A percentile compares a stretch with the other conserved stretches of the same genome.
phyloP scores from a whole-genome alignment of 2,888 invertebrate genomes.

The Laothoe populi region DNA sequence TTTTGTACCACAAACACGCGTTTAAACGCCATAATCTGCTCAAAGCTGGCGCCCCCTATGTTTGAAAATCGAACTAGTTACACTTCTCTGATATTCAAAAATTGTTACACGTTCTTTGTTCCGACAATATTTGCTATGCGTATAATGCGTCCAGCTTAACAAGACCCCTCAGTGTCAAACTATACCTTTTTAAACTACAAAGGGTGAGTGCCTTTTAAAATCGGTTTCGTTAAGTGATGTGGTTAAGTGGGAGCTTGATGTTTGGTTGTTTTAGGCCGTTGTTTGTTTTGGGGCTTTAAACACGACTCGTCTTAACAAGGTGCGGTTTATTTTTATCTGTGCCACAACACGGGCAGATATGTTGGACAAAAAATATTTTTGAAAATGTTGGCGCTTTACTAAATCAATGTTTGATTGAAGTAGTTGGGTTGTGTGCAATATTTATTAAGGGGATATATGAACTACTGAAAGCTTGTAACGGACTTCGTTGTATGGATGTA shows the following conservation, averaged over 20 bases:
- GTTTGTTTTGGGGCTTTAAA: slow-evolving; percentile 72
- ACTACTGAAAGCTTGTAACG: slow-evolving; percentile 6
- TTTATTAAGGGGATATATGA: slow-evolving; percentile 3
- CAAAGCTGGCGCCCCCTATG: slow-evolving; percentile 71
- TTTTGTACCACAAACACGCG: slow-evolving; percentile 75
- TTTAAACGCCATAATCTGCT: slow-evolving; percentile 77
- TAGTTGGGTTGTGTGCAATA: slow-evolving; percentile 11
- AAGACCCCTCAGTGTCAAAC: slow-evolving; percentile 46
- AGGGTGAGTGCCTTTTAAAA: slow-evolving; percentile 54
- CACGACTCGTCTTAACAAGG: slow-evolving; percentile 76
- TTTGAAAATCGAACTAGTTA: slow-evolving; percentile 69
- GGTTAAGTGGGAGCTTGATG: slow-evolving; percentile 77
- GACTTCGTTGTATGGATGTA: background rate
- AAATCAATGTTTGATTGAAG: slow-evolving; percentile 17
- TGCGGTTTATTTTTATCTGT: slow-evolving; percentile 68
- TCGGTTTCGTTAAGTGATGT: slow-evolving; percentile 74
- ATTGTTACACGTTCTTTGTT: slow-evolving; percentile 75
- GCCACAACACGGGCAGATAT: slow-evolving; percentile 49
- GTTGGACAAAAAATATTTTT: slow-evolving; percentile 27
- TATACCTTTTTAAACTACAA: slow-evolving; percentile 40
- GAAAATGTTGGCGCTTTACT: slow-evolving; percentile 25
- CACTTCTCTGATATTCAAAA: slow-evolving; percentile 66
- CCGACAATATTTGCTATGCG: slow-evolving; percentile 65
- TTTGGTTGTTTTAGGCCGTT: slow-evolving; percentile 80
- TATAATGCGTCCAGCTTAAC: slow-evolving; percentile 63